Evolutionary conservation across 2,113 vertebrate species (phyloP).

Genomic region (Neomonachus schauinslandi): DNA sequence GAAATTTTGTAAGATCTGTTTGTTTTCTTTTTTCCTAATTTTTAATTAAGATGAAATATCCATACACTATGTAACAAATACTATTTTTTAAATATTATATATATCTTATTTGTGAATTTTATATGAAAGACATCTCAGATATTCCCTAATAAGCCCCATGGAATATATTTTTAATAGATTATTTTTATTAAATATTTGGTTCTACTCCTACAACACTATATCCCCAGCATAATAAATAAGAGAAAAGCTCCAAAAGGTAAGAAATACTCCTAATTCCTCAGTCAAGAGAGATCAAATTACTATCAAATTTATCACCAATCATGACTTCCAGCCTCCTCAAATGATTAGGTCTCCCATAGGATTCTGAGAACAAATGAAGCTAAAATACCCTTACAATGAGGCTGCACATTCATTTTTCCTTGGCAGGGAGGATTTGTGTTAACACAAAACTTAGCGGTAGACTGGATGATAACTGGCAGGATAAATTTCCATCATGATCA

Average conservation of each 20-base stretch:
- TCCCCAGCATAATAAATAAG: constrained; percentile 22
- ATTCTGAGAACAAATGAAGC: neutral
- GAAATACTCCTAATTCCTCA: constrained; percentile 16
- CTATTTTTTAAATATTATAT: neutral
- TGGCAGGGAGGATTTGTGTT: constrained; percentile 49
- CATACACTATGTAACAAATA: neutral
- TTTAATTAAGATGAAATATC: neutral
- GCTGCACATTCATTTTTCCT: neutral
- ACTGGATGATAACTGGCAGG: neutral
- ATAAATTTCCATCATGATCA: neutral
- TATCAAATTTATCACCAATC: neutral
- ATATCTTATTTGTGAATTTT: constrained; percentile 30
- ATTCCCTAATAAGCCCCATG: neutral
- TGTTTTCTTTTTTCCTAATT: neutral
- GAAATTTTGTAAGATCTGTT: neutral
- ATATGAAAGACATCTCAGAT: neutral
- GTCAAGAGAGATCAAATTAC: constrained; percentile 5
- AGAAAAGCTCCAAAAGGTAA: constrained; percentile 15
- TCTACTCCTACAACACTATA: neutral
- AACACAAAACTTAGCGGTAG: neutral
- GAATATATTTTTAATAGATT: neutral
- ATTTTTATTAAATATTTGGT: constrained; percentile 33
- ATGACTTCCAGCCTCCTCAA: neutral
- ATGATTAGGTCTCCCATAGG: neutral
- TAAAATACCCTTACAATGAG: neutral